Evolutionary conservation across 1,140 invertebrate genomes (phyloP), one percentile per base, ranked within the genome.

Genomic region (Cotesia typhae): DNA sequence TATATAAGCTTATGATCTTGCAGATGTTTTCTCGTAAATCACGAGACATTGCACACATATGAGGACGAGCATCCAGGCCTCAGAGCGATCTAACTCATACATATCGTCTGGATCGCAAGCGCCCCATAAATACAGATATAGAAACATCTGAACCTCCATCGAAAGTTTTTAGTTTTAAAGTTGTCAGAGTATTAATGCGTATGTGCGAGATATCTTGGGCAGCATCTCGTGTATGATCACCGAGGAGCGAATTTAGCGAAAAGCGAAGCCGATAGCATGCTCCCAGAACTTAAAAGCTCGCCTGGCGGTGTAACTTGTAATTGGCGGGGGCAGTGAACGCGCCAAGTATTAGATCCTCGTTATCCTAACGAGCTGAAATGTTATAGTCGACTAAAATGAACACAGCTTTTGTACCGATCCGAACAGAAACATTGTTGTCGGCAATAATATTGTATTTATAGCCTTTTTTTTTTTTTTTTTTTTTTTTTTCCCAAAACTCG

Each of bases 281-380:
- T 9, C 7, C 2, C 5, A 47, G 6, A 9, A 9, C 41, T 47
- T 47, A 47, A 28, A 47, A 47, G 41, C 41, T 47, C 41, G 6
- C 28, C 28, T 1, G 28, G 28, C 41, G 41, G 73, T 73, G 75
- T 77, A 74, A 75, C 80, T 78, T 76, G 79, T 84, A 84, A 84
- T 83, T 84, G 83, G 83, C 76, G 75, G 65, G 79, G 73, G 57
- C 80, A 79, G 82, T 78, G 82, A 81, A 79, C 80, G 81, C 57
- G 57, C 82, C 80, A 80, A 14, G 57, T 83, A 84, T 84, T 84
- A 84, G 82, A 84, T 84, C 82, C 83, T 84, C 83, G 83, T 84
- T 84, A 84, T 84, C 82, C 82, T 84, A 84, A 84, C 83, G 82
- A 84, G 82, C 82, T 81, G 76, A 83, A 84, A 84, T 84, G 81